Evolutionary conservation across 2,113 vertebrate genomes (phyloP).

Genomic region (Pao palembangensis): DNA sequence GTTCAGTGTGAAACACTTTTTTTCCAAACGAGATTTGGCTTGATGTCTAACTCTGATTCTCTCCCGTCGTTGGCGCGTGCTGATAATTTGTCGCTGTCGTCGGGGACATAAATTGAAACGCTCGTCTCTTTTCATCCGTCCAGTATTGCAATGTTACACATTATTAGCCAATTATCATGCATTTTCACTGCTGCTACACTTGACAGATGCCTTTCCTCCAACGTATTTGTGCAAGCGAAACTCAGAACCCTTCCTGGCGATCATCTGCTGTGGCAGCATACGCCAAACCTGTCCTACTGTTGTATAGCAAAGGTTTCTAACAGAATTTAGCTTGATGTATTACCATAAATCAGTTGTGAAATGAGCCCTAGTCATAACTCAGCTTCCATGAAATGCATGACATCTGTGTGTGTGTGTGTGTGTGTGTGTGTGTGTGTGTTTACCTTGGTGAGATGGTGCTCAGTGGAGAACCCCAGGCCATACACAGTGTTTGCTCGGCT

Average conservation of each 20-base stretch:
- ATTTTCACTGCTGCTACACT: too few species aligned
- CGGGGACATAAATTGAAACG: not conserved
- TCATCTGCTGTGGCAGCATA: too few species aligned
- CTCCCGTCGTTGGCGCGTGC: not conserved
- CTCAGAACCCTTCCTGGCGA: too few species aligned
- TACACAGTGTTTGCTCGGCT: constrained; percentile 95
- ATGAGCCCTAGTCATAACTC: too few species aligned
- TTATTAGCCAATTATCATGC: not conserved
- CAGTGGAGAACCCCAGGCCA: constrained; percentile 97
- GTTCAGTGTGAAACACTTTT: not conserved
- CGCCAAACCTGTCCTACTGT: too few species aligned
- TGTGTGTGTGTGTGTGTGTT: constrained; percentile 3
- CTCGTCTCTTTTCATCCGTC: not conserved
- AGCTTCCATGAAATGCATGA: not conserved
- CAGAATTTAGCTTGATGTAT: too few species aligned
- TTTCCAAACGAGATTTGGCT: not conserved
- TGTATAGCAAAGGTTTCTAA: too few species aligned
- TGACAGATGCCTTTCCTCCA: too few species aligned
- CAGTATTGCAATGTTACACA: not conserved
- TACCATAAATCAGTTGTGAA: too few species aligned
- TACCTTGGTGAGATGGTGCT: constrained; percentile 97
- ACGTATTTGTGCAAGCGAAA: too few species aligned
- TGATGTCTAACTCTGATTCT: not conserved
- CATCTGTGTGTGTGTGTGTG: constrained; percentile 1
- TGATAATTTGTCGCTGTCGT: not conserved